Percentiles rank a stretch among this genome's conserved stretches.
phyloP scores from a whole-genome alignment of 35 echinoderm and acorn worm species.

The Strongylocentrotus purpuratus region DNA sequence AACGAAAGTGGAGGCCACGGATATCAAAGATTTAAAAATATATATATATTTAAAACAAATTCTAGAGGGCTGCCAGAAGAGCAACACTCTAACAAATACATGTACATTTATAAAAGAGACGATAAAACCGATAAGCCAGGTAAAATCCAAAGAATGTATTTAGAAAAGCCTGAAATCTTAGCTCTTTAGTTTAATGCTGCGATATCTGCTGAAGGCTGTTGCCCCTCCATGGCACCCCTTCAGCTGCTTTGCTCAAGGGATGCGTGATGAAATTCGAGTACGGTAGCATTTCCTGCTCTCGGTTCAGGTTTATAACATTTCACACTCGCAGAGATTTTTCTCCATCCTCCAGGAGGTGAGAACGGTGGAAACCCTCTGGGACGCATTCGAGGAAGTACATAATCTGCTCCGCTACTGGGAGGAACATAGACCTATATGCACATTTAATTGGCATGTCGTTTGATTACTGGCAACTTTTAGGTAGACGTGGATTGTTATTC shows the following conservation, averaged over 20 bases:
- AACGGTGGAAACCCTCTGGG: background rate
- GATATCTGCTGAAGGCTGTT: background rate
- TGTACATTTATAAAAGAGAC: too few relatives aligned
- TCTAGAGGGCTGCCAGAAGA: too few relatives aligned
- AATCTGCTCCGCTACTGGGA: background rate
- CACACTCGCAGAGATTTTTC: background rate
- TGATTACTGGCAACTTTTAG: background rate
- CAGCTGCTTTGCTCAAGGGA: background rate
- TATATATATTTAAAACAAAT: too few relatives aligned
- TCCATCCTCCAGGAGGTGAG: background rate
- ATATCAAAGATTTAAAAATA: too few relatives aligned
- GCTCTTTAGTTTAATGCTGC: background rate
- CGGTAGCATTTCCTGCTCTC: constrained; percentile 21
- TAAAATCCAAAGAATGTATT: background rate
- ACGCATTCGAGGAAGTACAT: background rate
- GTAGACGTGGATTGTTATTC: background rate
- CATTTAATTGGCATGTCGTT: background rate
- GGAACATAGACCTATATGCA: background rate
- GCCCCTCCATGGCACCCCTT: background rate
- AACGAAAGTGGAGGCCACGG: too few relatives aligned
- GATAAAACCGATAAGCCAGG: too few relatives aligned
- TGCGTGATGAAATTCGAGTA: constrained; percentile 7
- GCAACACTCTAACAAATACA: too few relatives aligned
- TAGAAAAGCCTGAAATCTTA: background rate
- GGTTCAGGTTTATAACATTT: background rate